These are phyloP conservation scores for Peromyscus aztecus DNA, from an alignment of 2,797 vertebrate species.

Conservation along the genomic window DNA sequence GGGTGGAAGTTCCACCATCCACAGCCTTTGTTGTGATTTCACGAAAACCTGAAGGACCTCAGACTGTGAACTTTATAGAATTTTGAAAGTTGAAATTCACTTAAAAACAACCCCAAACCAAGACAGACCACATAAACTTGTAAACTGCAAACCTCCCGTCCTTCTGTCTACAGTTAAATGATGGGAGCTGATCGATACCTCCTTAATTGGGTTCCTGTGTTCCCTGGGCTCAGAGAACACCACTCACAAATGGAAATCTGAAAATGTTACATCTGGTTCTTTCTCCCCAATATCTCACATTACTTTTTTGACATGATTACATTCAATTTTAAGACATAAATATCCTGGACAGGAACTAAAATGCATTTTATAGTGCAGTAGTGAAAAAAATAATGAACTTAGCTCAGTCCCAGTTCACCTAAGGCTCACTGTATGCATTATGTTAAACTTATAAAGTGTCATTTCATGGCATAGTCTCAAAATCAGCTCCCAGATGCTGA, in stretches of 20 bases:
- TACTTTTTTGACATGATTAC: constrained; percentile 72
- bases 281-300: constrained; percentile 51
- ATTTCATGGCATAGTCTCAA: background rate
- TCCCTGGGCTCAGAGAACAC: constrained; percentile 45
- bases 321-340: constrained; percentile 75
- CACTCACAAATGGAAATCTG: constrained; percentile 71
- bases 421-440: constrained; percentile 52
- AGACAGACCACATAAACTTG: constrained; percentile 61
- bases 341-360: constrained; percentile 59
- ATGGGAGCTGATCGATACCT: constrained; percentile 62
- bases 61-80: constrained; percentile 47
- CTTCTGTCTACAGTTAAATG: constrained; percentile 60
- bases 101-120: constrained; percentile 44
- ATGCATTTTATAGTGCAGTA: constrained; percentile 67
- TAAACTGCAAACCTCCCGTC: constrained; percentile 58
- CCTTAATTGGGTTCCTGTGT: constrained; percentile 63
- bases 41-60: background rate
- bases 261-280: constrained; percentile 17
- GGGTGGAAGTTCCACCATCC: background rate
- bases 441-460: constrained; percentile 64
- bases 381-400: constrained; percentile 80
- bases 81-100: constrained; percentile 70
- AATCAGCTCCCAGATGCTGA: constrained; percentile 19
- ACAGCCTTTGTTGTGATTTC: background rate
- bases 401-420: constrained; percentile 24